Evolutionary conservation across 2,888 invertebrate species (phyloP), one percentile per base, ranked within the genome.

Genomic region (Drosophila algonquin): DNA sequence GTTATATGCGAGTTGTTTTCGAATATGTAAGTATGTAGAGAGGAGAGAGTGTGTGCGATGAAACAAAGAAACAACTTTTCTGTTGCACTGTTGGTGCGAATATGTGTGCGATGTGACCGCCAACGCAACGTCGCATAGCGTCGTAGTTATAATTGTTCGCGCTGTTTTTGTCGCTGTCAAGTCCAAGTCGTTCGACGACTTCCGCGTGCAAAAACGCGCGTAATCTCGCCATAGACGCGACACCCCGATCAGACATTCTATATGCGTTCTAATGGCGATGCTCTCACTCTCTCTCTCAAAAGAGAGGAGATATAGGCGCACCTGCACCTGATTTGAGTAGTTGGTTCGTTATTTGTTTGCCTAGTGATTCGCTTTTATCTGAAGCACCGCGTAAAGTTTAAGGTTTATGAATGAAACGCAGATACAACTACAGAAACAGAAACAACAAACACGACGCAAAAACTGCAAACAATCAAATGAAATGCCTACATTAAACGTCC

Each of bases 21-120:
- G 35, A 16, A 1, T 40, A 30, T 46, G 30, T 58, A 30, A 44
- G 30, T 58, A 30, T 40, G 32, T 18, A 18, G 18, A n/a, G 32
- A 40, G 53, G 56, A 40, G 53, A 52, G 56, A 10, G 24, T 54
- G 18, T 24, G 47, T 65, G 44, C 47, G 50, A 57, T 56, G 63
- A 75, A 72, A 82, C 81, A 82, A 82, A 82, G 84, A 61, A 84
- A 72, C 75, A 71, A 76, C 65, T 81, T 84, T 73, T 71, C 67
- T 64, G 73, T 63, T 63, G 54, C 65, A 71, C 45, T 14, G 40
- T 6, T 40, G 40, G 14, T 40, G 14, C 14, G 14, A 40, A 6
- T 40, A 14, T 40, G 40, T 67, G 6, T 47, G 69, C 55, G 47
- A 68, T 60, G 72, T 77, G 77, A 75, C 75, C 79, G 79, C 79